Percentiles rank a stretch among this genome's conserved stretches.
Conservation (phyloP, 2,888 invertebrate species). For the Ferdinandea cuprea region DNA sequence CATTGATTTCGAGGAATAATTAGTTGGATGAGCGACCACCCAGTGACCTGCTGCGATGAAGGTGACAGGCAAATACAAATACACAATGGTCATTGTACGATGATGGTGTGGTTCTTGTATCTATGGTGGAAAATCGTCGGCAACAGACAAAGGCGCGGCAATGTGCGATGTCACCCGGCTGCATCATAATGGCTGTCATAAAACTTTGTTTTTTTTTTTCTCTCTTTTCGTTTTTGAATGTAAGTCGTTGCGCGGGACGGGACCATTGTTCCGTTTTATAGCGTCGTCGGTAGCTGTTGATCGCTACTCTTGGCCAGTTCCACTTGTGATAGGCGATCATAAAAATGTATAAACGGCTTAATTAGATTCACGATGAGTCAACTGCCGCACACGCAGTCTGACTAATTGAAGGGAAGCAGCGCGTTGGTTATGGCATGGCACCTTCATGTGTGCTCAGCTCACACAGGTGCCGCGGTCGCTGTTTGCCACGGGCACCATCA, state of each 20-base stretch:
- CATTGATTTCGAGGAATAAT: slow-evolving; percentile 50
- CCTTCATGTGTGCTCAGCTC: slow-evolving; percentile 42
- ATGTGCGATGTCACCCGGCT: slow-evolving; percentile 74
- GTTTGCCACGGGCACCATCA: slow-evolving; percentile 10
- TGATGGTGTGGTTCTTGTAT: slow-evolving; percentile 23
- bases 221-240: slow-evolving; percentile 31
- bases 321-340: slow-evolving; percentile 71
- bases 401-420: slow-evolving; percentile 68
- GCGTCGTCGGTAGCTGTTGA: slow-evolving; percentile 59
- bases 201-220: slow-evolving; percentile 60
- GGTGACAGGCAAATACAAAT: slow-evolving; percentile 49
- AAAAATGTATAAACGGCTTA: slow-evolving; percentile 73
- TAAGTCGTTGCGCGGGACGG: slow-evolving; percentile 27
- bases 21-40: slow-evolving; percentile 72
- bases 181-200: slow-evolving; percentile 69
- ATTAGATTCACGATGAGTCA: slow-evolving; percentile 74
- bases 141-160: slow-evolving; percentile 61
- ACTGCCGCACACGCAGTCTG: slow-evolving; percentile 72
- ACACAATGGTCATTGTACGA: slow-evolving; percentile 48
- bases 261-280: slow-evolving; percentile 61
- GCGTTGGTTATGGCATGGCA: slow-evolving; percentile 56
- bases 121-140: slow-evolving; percentile 57
- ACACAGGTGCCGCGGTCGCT: slow-evolving; percentile 56
- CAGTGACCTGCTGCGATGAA: slow-evolving; percentile 54
- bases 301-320: slow-evolving; percentile 50